Conservation (phyloP, 2,888 invertebrate genomes). For the Pristionchus mayeri region DNA sequence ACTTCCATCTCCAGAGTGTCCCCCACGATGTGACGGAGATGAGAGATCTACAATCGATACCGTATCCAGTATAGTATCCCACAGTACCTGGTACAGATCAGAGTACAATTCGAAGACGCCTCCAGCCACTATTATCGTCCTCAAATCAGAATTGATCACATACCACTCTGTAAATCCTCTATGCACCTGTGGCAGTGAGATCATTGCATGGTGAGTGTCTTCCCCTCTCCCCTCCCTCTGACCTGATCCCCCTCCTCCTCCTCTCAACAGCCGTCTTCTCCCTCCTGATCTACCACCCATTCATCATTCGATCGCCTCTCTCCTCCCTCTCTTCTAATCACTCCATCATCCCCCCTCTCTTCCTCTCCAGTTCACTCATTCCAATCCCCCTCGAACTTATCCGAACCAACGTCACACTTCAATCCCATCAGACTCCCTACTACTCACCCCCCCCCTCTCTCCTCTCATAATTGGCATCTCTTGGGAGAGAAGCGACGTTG, state of each 20-base stretch:
- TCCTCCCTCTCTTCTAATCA: not conserved
- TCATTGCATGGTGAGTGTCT: too few species aligned
- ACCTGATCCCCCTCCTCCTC: not conserved
- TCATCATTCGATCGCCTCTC: not conserved
- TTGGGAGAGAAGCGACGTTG: not conserved
- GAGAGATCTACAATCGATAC: slow-evolving; percentile 4
- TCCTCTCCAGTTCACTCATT: not conserved
- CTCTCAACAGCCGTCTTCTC: not conserved
- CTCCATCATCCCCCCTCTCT: not conserved
- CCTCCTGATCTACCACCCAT: too few species aligned
- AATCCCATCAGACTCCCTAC: too few species aligned
- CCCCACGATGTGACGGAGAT: not conserved
- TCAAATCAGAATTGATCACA: slow-evolving; percentile 1
- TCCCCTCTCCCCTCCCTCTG: not conserved
- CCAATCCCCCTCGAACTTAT: too few species aligned
- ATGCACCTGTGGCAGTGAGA: too few species aligned
- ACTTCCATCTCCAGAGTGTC: not conserved
- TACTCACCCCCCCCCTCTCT: not conserved
- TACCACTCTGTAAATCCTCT: too few species aligned
- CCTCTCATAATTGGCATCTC: not conserved
- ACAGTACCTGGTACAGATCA: slow-evolving; percentile 17
- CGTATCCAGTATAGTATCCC: not conserved
- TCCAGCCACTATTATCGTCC: not conserved
- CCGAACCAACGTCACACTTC: too few species aligned
- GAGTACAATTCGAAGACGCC: slow-evolving; percentile 33